Evolutionary conservation across 2,113 vertebrate species (phyloP).

Genomic region (cat (Felis catus)): DNA sequence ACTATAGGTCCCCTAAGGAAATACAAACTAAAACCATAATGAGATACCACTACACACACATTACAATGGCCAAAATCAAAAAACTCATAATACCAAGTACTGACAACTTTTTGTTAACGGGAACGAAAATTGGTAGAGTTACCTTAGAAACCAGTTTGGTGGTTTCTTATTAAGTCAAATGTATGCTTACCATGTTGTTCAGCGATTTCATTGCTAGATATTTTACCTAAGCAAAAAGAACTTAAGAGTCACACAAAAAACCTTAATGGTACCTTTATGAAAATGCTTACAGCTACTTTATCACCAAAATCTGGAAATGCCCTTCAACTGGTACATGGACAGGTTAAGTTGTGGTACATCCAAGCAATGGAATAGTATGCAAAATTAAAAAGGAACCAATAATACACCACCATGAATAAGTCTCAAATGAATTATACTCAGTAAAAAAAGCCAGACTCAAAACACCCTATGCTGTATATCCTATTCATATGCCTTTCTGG

Average conservation of each 20-base stretch:
- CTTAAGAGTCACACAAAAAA: neutral
- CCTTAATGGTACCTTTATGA: neutral
- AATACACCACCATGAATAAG: neutral
- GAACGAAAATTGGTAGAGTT: neutral
- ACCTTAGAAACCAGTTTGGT: neutral
- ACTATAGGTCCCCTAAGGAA: neutral
- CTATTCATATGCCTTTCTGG: neutral
- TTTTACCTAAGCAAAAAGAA: neutral
- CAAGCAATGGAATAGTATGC: neutral
- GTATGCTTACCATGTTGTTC: neutral
- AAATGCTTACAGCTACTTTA: neutral
- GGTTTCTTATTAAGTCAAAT: neutral
- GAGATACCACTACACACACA: neutral
- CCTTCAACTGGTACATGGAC: neutral
- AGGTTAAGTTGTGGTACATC: neutral
- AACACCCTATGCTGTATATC: neutral
- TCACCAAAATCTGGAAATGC: conserved; percentile 1
- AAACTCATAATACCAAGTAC: neutral
- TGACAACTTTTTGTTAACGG: neutral
- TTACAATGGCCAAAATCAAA: neutral
- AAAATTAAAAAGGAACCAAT: neutral
- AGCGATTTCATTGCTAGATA: neutral
- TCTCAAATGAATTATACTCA: neutral
- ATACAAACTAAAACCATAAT: neutral
- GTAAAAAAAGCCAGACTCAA: neutral